phyloP scores from a whole-genome alignment of 1,140 invertebrate species.

The Pectinophora gossypiella region DNA sequence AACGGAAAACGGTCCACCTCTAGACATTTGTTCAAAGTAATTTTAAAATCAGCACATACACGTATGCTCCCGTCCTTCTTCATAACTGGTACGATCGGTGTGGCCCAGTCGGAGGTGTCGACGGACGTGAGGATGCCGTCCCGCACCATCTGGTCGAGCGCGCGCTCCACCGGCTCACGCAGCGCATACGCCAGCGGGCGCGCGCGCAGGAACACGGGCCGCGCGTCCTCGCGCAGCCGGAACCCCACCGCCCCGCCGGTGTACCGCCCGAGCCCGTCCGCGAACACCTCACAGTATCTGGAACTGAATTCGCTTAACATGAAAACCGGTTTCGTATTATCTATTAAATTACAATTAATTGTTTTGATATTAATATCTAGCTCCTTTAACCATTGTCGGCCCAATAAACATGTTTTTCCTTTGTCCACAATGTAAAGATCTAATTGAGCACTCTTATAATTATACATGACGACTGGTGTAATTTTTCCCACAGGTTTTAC shows the following conservation, averaged over 20 bases:
- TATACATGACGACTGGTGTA: not conserved
- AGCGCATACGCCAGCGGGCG: conserved; percentile 27
- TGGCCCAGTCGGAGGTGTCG: conserved; percentile 65
- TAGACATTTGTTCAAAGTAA: conserved; percentile 48
- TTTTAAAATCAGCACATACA: conserved; percentile 72
- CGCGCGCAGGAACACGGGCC: conserved; percentile 21
- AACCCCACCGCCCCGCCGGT: conserved; percentile 14
- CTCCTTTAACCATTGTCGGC: not conserved
- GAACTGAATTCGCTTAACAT: conserved; percentile 5
- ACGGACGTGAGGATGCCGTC: conserved; percentile 22
- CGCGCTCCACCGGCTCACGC: conserved; percentile 18
- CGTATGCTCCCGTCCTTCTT: conserved; percentile 63
- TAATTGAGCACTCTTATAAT: not conserved
- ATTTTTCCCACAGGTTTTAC: not conserved
- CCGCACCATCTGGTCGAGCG: conserved; percentile 14
- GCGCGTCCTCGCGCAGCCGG: conserved; percentile 11
- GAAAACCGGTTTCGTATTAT: not conserved
- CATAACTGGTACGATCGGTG: conserved; percentile 68
- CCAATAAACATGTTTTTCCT: not conserved
- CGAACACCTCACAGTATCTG: conserved; percentile 14
- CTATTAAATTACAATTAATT: not conserved
- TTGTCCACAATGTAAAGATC: not conserved
- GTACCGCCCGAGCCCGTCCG: conserved; percentile 11
- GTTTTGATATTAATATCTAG: not conserved
- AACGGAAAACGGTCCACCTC: conserved; percentile 38